A percentile compares a stretch with the other conserved stretches of the same genome.
Conservation (phyloP, 2,888 invertebrate species). For the Antheraea assamensis region DNA sequence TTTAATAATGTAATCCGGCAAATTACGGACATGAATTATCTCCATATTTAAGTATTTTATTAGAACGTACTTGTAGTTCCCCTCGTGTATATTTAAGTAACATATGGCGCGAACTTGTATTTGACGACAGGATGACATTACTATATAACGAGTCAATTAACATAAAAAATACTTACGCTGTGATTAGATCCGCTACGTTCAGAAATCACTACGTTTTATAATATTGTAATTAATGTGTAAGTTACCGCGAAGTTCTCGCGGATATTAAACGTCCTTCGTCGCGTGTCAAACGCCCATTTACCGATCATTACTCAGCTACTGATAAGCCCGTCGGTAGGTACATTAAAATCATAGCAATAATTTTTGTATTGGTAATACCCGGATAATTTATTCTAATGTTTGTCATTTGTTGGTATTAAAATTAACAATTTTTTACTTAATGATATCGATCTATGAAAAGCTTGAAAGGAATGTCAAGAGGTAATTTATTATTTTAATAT, state of each 20-base stretch:
- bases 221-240: slow-evolving; percentile 66
- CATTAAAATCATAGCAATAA: slow-evolving; percentile 30
- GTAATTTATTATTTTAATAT: neutral
- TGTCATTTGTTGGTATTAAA: slow-evolving; percentile 14
- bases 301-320: slow-evolving; percentile 46
- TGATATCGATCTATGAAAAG: neutral
- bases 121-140: slow-evolving; percentile 17
- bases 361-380: slow-evolving; percentile 28
- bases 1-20: neutral
- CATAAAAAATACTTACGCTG: slow-evolving; percentile 29
- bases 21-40: neutral
- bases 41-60: neutral
- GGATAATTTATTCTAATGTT: slow-evolving; percentile 30
- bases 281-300: slow-evolving; percentile 45
- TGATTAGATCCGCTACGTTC: slow-evolving; percentile 64
- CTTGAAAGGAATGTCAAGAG: neutral
- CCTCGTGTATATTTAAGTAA: neutral
- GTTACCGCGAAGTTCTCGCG: slow-evolving; percentile 68
- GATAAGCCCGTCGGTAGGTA: slow-evolving; percentile 36
- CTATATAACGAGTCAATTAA: slow-evolving; percentile 36
- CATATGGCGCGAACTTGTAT: neutral
- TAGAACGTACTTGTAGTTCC: neutral
- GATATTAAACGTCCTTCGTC: slow-evolving; percentile 50
- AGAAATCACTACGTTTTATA: slow-evolving; percentile 67
- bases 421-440: slow-evolving; percentile 4